phyloP scores from a whole-genome alignment of 2,113 vertebrate species.

The Petroica traversi region DNA sequence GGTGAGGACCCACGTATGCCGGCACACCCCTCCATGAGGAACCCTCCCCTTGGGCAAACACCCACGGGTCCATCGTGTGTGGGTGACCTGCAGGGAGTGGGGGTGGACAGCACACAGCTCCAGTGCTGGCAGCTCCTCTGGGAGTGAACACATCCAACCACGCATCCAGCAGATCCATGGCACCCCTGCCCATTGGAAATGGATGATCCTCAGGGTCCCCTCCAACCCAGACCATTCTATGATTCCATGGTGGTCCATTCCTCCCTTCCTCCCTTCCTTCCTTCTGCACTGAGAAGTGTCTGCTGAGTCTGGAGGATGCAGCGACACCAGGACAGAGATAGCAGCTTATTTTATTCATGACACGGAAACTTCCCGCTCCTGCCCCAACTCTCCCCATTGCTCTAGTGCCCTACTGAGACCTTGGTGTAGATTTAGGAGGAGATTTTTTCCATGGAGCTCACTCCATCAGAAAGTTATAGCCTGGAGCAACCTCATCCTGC shows the following conservation, averaged over 20 bases:
- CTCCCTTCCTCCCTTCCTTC: background rate
- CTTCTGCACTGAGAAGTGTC: accelerated
- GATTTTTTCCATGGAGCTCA: background rate
- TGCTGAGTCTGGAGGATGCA: background rate
- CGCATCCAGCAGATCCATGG: background rate
- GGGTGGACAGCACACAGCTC: accelerated
- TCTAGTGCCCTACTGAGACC: background rate
- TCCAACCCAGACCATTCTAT: accelerated
- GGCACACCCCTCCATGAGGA: background rate
- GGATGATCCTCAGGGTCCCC: too few relatives aligned
- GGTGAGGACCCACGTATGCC: background rate
- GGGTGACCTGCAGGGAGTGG: background rate
- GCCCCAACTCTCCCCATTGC: background rate
- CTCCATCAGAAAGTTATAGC: background rate
- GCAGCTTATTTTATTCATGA: background rate
- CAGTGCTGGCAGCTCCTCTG: background rate
- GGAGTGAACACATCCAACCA: background rate
- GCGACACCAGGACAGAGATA: background rate
- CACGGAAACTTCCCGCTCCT: background rate
- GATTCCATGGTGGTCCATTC: accelerated
- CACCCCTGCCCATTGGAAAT: accelerated
- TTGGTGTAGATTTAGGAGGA: background rate
- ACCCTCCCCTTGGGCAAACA: background rate
- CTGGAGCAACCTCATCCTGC: background rate
- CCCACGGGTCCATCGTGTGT: accelerated